Evolutionary conservation across 2,888 invertebrate genomes (phyloP).

Genomic region (Nesidiocoris tenuis): DNA sequence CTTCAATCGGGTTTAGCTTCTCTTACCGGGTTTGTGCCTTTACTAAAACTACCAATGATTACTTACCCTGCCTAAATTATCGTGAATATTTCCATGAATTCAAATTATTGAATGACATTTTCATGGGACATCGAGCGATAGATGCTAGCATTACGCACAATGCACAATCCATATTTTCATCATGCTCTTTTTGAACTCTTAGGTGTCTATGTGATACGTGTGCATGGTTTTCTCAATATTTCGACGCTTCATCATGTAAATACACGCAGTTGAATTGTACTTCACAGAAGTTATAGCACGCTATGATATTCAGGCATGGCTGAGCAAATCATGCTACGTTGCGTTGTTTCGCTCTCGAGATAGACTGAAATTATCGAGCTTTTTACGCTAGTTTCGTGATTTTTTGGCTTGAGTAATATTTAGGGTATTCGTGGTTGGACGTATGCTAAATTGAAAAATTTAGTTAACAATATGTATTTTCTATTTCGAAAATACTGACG

Average conservation of each 20-base stretch:
- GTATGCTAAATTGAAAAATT: too few species aligned
- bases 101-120: too few species aligned
- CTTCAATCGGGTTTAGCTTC: too few species aligned
- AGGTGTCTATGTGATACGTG: not conserved
- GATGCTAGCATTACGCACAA: not conserved
- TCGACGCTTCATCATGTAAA: conserved; percentile 12
- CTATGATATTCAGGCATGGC: conserved; percentile 16
- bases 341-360: not conserved
- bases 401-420: too few species aligned
- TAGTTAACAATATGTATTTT: too few species aligned
- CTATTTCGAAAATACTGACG: too few species aligned
- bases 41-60: too few species aligned
- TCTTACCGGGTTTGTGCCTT: too few species aligned
- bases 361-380: not conserved
- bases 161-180: not conserved
- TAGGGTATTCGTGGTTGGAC: too few species aligned
- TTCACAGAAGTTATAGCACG: not conserved
- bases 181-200: conserved; percentile 2
- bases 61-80: too few species aligned
- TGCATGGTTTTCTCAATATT: conserved; percentile 14
- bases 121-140: not conserved
- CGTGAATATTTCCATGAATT: too few species aligned
- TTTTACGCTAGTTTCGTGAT: not conserved
- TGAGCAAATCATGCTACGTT: conserved; percentile 12
- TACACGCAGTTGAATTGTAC: conserved; percentile 3